Conservation (phyloP, 2,888 invertebrate species). For the Bellardia pandia region DNA sequence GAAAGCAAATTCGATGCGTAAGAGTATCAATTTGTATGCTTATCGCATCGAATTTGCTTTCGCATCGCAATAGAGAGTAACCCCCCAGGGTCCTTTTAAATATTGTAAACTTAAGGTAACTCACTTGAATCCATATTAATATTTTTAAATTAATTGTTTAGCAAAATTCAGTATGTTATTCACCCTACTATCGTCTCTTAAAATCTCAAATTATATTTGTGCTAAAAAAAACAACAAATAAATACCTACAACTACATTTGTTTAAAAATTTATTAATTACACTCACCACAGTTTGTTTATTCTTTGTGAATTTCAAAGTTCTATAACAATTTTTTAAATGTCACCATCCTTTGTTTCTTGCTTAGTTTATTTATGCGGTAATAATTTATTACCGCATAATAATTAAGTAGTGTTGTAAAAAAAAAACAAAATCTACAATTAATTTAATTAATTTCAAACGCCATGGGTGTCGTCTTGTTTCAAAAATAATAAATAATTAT, state of each 20-base stretch:
- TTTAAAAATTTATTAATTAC: not conserved
- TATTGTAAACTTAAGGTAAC: no score
- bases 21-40: no score
- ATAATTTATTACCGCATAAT: slow-evolving; percentile 15
- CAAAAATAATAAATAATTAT: slow-evolving; percentile 11
- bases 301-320: slow-evolving; percentile 17
- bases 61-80: no score
- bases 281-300: not conserved
- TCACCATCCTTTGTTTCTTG: not conserved
- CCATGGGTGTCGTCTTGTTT: slow-evolving; percentile 25
- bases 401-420: slow-evolving; percentile 13
- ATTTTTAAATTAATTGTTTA: no score
- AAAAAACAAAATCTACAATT: slow-evolving; percentile 9
- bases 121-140: no score
- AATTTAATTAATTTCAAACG: slow-evolving; percentile 17
- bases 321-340: slow-evolving; percentile 21
- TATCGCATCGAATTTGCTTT: no score
- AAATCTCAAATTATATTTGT: no score
- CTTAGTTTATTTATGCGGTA: not conserved
- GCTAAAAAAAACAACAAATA: not conserved
- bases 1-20: no score
- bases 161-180: no score
- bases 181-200: no score
- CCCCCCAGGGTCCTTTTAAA: no score
- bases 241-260: not conserved